Percentiles rank a stretch among this genome's conserved stretches.
phyloP scores from a whole-genome alignment of 1,140 invertebrate genomes.

The Dryas iulia region DNA sequence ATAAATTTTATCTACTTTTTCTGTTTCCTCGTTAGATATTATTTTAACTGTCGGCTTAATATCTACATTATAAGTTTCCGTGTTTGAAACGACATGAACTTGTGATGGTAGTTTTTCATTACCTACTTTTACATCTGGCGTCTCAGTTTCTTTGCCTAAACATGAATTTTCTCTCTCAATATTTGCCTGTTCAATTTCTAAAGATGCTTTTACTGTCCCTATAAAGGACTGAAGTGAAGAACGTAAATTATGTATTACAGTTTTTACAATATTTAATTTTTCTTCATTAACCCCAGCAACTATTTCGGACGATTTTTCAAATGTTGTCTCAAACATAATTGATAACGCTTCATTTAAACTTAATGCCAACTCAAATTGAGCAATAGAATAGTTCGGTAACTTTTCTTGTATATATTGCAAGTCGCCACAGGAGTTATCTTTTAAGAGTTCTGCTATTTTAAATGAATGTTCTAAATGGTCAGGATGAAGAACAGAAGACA shows the following conservation, averaged over 20 bases:
- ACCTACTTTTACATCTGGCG: neutral
- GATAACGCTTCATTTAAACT: conserved; percentile 4
- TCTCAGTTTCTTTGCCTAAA: neutral
- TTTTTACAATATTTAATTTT: conserved; percentile 18
- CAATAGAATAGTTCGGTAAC: neutral
- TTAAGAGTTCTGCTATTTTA: conserved; percentile 39
- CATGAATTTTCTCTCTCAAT: neutral
- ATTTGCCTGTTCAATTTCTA: neutral
- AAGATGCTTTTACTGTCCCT: neutral
- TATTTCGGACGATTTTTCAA: conserved; percentile 18
- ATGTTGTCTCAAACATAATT: conserved; percentile 13
- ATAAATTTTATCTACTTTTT: neutral
- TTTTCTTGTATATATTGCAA: conserved; percentile 1
- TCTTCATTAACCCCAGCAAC: conserved; percentile 16
- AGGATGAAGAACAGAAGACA: conserved; percentile 18
- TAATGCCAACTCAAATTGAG: conserved; percentile 9
- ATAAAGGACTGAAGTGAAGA: conserved; percentile 2
- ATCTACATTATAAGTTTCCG: neutral
- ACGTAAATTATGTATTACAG: conserved; percentile 17
- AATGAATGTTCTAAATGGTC: conserved; percentile 34
- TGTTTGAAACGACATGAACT: neutral
- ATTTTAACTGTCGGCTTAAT: neutral
- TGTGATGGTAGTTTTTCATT: neutral
- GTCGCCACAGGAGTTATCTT: conserved; percentile 31
- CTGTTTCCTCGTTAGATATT: neutral